Evolutionary conservation across 2,888 invertebrate species (phyloP), one percentile per base, ranked within the genome.

Genomic region (Polydrusus tereticollis): DNA sequence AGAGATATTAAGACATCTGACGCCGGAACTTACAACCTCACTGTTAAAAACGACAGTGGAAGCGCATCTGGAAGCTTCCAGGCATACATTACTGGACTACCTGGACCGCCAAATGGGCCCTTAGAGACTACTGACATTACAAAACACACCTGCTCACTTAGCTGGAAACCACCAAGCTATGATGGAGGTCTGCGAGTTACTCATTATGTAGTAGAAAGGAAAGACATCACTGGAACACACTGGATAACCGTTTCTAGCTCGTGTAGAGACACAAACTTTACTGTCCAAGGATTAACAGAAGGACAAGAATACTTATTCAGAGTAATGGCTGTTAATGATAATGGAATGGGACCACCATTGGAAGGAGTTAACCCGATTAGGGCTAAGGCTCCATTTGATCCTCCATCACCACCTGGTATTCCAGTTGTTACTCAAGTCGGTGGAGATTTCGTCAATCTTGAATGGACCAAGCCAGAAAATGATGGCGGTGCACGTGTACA

Each of bases 281-380:
- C 93, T 58, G 97, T 98, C 0, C 98, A 98, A 85, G 99, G 99
- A 0, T 87, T 99, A 70, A 94, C 95, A 0, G 98, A 99, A 85
- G 95, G 97, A 77, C 96, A 97, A 83, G 98, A 99, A 87, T 99
- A 99, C 83, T 89, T 97, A 82, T 99, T 99, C 90, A 91, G 99
- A 79, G 94, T 99, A 8, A 95, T 96, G 89, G 99, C 99, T 3
- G 96, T 96, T 38, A 99, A 99, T 85, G 98, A 97, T 75, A 96
- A 96, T 80, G 99, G 99, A 16, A 93, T 94, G 85, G 98, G 98
- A 78, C 94, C 96, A 18, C 93, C 97, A 7, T 87, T 99, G 50
- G 94, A 95, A 80, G 96, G 96, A 5, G 89, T 90, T 23, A 97
- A 94, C 85, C 95, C 98, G 8, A 92, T 99, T 69, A 90, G 94